Conservation (phyloP, 2,113 vertebrate species). For the Reinhardtius hippoglossoides region DNA sequence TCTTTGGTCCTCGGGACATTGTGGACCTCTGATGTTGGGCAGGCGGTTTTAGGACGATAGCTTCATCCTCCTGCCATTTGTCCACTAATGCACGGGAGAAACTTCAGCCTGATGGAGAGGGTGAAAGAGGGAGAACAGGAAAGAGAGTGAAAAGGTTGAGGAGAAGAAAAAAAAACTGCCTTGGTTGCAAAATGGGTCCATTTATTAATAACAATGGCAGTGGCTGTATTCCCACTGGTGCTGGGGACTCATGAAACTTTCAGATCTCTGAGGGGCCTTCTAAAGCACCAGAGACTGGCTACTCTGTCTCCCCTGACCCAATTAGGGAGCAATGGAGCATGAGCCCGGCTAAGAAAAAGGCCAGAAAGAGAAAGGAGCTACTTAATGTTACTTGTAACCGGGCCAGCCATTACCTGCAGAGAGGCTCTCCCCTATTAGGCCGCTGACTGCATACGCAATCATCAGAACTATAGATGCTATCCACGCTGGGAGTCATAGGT, state of each 20-base stretch:
- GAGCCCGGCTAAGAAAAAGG: constrained; percentile 69
- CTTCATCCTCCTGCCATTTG: constrained; percentile 70
- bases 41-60: constrained; percentile 50
- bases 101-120: constrained; percentile 57
- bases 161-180: constrained; percentile 68
- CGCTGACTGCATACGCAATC: constrained; percentile 47
- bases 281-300: constrained; percentile 82
- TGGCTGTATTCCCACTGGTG: constrained; percentile 81
- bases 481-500: constrained; percentile 10
- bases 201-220: constrained; percentile 87
- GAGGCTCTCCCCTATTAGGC: constrained; percentile 57
- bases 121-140: constrained; percentile 51
- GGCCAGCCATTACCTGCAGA: constrained; percentile 65
- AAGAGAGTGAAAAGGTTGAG: constrained; percentile 58
- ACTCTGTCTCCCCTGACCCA: constrained; percentile 85
- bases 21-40: constrained; percentile 44
- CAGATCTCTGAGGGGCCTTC: constrained; percentile 83
- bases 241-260: constrained; percentile 86
- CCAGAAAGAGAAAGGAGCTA: constrained; percentile 68
- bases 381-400: constrained; percentile 63
- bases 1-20: constrained; percentile 17
- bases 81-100: constrained; percentile 74
- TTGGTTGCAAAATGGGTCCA: constrained; percentile 82
- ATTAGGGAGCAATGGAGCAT: constrained; percentile 82
- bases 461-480: constrained; percentile 42